A percentile compares a stretch with the other conserved stretches of the same genome.
phyloP scores from a whole-genome alignment of 2,888 invertebrate species.

The Chymomyza procnemis region DNA sequence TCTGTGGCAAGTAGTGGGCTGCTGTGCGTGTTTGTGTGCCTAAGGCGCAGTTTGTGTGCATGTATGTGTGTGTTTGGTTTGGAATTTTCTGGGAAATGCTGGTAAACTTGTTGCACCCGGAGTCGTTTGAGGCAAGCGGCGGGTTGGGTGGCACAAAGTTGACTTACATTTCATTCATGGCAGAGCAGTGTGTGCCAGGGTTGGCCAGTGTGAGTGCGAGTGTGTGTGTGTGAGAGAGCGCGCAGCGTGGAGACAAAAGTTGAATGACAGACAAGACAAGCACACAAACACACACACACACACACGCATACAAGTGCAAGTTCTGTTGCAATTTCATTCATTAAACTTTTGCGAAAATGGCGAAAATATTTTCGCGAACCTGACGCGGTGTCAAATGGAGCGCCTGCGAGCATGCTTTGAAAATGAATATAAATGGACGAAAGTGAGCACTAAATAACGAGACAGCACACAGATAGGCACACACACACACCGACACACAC shows the following conservation, averaged over 20 bases:
- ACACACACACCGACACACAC: background rate
- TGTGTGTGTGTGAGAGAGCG: conserved; percentile 9
- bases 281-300: background rate
- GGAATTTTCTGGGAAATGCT: too few species aligned
- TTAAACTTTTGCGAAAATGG: background rate
- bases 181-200: too few species aligned
- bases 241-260: background rate
- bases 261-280: too few species aligned
- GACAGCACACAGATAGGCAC: background rate
- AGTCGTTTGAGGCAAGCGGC: background rate
- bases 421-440: conserved; percentile 1
- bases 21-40: background rate
- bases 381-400: background rate
- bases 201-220: too few species aligned
- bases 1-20: background rate
- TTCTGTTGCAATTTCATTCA: background rate
- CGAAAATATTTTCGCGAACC: background rate
- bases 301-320: background rate
- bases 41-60: too few species aligned
- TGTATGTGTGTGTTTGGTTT: too few species aligned
- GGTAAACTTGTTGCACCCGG: background rate
- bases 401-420: background rate
- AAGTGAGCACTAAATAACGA: conserved; percentile 1
- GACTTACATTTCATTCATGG: conserved; percentile 53
- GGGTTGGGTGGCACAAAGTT: conserved; percentile 27